phyloP scores from a whole-genome alignment of 2,888 invertebrate species.

The Rapana venosa region DNA sequence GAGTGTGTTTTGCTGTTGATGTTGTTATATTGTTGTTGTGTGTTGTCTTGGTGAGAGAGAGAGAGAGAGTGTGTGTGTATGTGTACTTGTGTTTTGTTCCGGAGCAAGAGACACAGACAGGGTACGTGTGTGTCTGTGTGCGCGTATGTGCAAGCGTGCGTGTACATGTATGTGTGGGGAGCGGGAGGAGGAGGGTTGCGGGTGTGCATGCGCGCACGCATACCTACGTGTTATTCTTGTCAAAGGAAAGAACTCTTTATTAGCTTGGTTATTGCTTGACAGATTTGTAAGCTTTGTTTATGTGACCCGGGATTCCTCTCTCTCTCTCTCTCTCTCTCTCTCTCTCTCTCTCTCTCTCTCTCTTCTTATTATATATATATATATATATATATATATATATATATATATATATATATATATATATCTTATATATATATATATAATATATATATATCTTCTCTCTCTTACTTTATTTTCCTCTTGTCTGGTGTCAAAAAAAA shows the following conservation, averaged over 20 bases:
- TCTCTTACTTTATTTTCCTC: no score
- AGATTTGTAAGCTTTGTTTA: no score
- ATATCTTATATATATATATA: no score
- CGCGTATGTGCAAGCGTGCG: not conserved
- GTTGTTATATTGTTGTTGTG: no score
- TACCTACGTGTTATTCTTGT: not conserved
- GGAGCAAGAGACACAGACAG: not conserved
- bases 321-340: no score
- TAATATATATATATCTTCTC: no score
- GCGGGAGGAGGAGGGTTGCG: not conserved
- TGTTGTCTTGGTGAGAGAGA: not conserved
- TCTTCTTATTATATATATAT: not conserved
- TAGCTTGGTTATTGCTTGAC: no score
- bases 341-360: no score
- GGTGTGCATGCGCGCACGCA: not conserved
- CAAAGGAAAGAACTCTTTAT: no score
- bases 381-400: not conserved
- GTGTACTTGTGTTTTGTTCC: not conserved
- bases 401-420: not conserved
- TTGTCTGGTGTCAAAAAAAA: no score
- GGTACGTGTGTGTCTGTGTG: not conserved
- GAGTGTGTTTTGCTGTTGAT: no score
- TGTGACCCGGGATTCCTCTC: no score
- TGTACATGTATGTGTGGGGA: constrained; percentile 17
- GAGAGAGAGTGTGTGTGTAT: not conserved